These are phyloP conservation scores for Antheraea mylitta DNA, from an alignment of 1,140 invertebrate species.

Conservation along the genomic window DNA sequence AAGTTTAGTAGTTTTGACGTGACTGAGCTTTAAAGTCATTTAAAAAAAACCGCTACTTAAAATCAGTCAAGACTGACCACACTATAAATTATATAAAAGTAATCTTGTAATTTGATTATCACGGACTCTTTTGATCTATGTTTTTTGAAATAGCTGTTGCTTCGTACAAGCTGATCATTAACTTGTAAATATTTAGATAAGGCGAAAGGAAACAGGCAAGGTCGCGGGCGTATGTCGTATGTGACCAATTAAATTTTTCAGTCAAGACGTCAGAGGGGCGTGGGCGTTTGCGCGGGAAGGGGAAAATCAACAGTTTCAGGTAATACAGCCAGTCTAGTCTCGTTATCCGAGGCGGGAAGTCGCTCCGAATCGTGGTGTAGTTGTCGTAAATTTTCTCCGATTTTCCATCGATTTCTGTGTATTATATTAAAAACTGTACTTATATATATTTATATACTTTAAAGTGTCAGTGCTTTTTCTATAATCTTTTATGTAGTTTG, in stretches of 20 bases:
- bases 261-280: conserved; percentile 21
- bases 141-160: background rate
- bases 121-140: background rate
- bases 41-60: too few relatives aligned
- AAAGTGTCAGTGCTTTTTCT: background rate
- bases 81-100: too few relatives aligned
- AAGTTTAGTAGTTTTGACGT: too few relatives aligned
- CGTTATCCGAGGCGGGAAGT: conserved; percentile 11
- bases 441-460: background rate
- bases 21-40: too few relatives aligned
- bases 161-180: background rate
- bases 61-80: too few relatives aligned
- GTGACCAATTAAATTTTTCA: conserved; percentile 26
- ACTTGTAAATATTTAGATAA: background rate
- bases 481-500: too few relatives aligned
- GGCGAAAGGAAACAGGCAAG: background rate
- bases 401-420: background rate
- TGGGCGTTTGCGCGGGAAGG: background rate
- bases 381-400: conserved; percentile 6
- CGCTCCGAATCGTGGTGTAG: background rate
- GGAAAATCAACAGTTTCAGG: conserved; percentile 29
- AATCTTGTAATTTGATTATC: too few relatives aligned
- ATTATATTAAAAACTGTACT: too few relatives aligned
- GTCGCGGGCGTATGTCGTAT: background rate
- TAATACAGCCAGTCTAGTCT: conserved; percentile 18